Percentiles rank a stretch among this genome's conserved stretches.
Conservation (phyloP, 2,888 invertebrate species). For the Crepidodera aurea region DNA sequence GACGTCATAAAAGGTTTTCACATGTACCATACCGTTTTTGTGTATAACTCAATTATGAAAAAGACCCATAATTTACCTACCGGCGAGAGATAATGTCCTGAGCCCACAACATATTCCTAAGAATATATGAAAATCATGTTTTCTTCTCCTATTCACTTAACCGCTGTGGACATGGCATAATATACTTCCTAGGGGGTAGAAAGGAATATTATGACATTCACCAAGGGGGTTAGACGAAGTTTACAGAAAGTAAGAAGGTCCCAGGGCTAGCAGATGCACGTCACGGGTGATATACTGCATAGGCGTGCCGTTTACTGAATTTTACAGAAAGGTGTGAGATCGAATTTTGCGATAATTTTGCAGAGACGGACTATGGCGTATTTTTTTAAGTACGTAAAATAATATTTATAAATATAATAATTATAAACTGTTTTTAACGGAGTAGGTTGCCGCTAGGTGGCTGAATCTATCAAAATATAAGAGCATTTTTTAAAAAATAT, state of each 20-base stretch:
- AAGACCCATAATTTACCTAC: constrained; percentile 33
- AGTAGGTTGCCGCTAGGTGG: too few species aligned
- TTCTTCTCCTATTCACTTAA: constrained; percentile 51
- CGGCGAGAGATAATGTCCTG: constrained; percentile 27
- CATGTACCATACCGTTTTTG: constrained; percentile 5
- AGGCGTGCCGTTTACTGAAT: constrained; percentile 50
- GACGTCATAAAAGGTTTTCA: constrained; percentile 5
- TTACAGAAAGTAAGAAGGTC: constrained; percentile 19
- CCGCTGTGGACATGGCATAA: constrained; percentile 54
- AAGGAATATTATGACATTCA: constrained; percentile 60
- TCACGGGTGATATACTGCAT: constrained; percentile 50
- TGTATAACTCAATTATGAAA: constrained; percentile 33
- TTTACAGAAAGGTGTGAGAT: constrained; percentile 44
- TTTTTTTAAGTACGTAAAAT: too few species aligned
- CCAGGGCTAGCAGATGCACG: constrained; percentile 49
- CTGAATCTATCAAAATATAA: too few species aligned
- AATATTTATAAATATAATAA: too few species aligned
- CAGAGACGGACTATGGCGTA: not conserved
- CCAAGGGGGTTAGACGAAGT: constrained; percentile 50
- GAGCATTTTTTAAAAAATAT: too few species aligned
- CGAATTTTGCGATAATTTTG: constrained; percentile 42
- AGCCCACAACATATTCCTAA: constrained; percentile 33
- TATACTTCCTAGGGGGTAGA: constrained; percentile 54
- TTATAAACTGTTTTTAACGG: too few species aligned
- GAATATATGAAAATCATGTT: constrained; percentile 48